phyloP scores from a whole-genome alignment of 2,113 vertebrate genomes.

The Dissostichus mawsoni region DNA sequence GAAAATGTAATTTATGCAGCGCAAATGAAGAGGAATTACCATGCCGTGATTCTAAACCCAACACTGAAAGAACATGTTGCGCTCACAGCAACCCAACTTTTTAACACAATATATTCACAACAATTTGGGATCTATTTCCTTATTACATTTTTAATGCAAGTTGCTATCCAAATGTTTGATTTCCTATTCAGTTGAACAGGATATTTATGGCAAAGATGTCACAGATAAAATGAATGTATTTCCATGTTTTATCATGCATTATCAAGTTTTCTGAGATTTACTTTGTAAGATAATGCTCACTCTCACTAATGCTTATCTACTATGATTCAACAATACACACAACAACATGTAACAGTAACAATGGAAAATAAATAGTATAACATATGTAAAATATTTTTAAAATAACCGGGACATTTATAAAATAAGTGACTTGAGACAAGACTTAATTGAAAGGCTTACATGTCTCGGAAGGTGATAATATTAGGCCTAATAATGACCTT shows the following conservation, averaged over 20 bases:
- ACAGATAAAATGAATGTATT: constrained; percentile 33
- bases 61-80: constrained; percentile 60
- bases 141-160: constrained; percentile 59
- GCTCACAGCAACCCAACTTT: constrained; percentile 55
- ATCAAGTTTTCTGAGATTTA: neutral
- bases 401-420: neutral
- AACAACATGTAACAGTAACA: too few relatives aligned
- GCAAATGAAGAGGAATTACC: constrained; percentile 80
- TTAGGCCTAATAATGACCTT: neutral
- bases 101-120: constrained; percentile 40
- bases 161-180: constrained; percentile 48
- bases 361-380: neutral
- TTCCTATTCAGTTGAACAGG: constrained; percentile 25
- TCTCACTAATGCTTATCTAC: neutral
- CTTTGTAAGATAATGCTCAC: neutral
- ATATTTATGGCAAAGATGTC: constrained; percentile 8
- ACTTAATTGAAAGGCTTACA: neutral
- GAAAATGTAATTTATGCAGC: constrained; percentile 78
- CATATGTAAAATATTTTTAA: neutral
- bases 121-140: constrained; percentile 23
- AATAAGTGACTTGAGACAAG: neutral
- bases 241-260: constrained; percentile 32
- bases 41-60: constrained; percentile 68
- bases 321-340: neutral
- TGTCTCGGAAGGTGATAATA: neutral